These are phyloP conservation scores for Phalanger gymnotis DNA, from an alignment of 2,797 vertebrate genomes.

Conservation along the genomic window DNA sequence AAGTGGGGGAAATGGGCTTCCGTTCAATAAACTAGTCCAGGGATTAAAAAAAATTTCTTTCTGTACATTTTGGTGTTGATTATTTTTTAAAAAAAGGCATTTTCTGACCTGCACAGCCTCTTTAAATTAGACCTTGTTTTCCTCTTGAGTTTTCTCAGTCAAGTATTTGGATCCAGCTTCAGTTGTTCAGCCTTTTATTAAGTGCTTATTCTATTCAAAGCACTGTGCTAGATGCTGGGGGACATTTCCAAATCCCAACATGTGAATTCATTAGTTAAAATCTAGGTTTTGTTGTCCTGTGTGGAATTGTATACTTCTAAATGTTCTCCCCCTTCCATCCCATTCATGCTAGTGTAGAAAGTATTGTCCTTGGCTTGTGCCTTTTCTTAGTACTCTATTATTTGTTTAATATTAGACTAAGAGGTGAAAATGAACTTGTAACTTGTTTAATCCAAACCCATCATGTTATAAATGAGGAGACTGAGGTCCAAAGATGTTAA, in stretches of 20 bases:
- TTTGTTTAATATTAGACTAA: not conserved
- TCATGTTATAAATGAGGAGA: not conserved
- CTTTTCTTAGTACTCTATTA: not conserved
- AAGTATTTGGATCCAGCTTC: conserved; percentile 7
- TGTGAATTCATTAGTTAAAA: not conserved
- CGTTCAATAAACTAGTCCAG: conserved; percentile 3
- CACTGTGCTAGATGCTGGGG: not conserved
- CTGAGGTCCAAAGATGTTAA: not conserved
- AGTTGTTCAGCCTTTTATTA: not conserved
- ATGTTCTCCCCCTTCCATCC: not conserved
- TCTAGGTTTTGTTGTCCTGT: not conserved
- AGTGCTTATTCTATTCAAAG: not conserved
- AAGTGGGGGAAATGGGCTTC: conserved; percentile 18
- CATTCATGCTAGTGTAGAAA: not conserved
- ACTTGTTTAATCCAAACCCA: not conserved
- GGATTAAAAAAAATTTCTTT: not conserved
- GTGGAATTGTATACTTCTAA: not conserved
- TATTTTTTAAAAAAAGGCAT: conserved; percentile 48
- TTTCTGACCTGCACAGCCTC: conserved; percentile 1
- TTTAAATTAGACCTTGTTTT: conserved; percentile 35
- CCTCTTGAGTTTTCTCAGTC: not conserved
- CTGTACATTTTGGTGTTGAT: conserved; percentile 25
- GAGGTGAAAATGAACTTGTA: not conserved
- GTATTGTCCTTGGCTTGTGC: not conserved
- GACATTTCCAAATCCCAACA: not conserved